Evolutionary conservation across 35 echinoderm and acorn worm genomes (phyloP), one percentile per base, ranked within the genome.

Genomic region (Apostichopus californicus): DNA sequence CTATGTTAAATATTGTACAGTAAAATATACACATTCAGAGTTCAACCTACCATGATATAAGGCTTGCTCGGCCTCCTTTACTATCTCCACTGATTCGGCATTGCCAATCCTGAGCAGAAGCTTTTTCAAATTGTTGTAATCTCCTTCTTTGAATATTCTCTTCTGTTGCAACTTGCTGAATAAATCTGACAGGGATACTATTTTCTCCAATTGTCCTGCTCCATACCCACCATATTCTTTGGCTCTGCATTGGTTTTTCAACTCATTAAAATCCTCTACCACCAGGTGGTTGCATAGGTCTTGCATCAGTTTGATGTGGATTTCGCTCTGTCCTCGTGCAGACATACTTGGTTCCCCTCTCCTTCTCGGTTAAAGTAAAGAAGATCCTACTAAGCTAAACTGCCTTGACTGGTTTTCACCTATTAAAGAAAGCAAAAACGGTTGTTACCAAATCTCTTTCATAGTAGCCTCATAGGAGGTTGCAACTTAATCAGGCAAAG

Each of bases 131-230:
- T 72, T 89, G 5, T 4, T 46, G n/a, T 89, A 89, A 23, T 14
- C 12, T 68, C 86, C 86, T 72, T 89, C 86, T 55, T 89, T 89
- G 15, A 89, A 73, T 9, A 89, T 72, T 55, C 18, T 65, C 52
- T 75, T 89, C 63, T 89, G 86, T 65, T 89, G 63, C 8, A 89
- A 26, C 20, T 15, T 89, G 8, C 9, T 24, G 26, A 89, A 75
- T 18, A 89, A 54, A 5, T 73, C 34, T 14, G 63, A 34, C 34
- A 72, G 8, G 64, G 86, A 72, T 20, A 20, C 22, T 68, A 89
- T 89, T 26, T 89, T 89, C 63, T 89, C 86, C 86, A 89, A 75
- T 63, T 89, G 60, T 75, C 86, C 86, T 18, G 61, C 63, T 75
- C 63, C 86, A 10, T 54, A 75, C 15, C 86, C 24, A 34, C 86